Percentiles rank a stretch among this genome's conserved stretches.
phyloP scores from a whole-genome alignment of 2,797 vertebrate genomes.

The Dromococcyx pavoninus region DNA sequence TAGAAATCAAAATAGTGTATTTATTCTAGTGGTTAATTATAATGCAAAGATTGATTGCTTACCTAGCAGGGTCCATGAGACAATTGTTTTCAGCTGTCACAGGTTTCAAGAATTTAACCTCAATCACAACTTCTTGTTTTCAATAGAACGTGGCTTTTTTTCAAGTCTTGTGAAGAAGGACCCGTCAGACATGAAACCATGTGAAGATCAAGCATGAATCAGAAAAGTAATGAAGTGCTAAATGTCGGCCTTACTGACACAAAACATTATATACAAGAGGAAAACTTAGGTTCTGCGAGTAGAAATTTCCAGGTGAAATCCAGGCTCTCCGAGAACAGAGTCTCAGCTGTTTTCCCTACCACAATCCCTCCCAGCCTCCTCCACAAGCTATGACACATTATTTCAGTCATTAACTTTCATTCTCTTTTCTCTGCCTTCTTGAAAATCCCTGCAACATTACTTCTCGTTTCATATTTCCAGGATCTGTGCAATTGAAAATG shows the following conservation, averaged over 20 bases:
- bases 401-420: neutral
- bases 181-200: conserved; percentile 65
- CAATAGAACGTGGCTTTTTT: conserved; percentile 69
- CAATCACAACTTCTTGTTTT: neutral
- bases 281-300: neutral
- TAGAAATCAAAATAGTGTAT: neutral
- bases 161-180: conserved; percentile 68
- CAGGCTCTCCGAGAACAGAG: accelerated
- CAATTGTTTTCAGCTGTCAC: neutral
- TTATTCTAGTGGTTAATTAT: neutral
- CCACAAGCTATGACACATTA: neutral
- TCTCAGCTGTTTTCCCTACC: neutral
- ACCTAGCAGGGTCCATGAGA: neutral
- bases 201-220: conserved; percentile 19
- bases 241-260: neutral
- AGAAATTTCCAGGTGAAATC: neutral
- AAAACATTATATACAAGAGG: neutral
- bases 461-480: neutral
- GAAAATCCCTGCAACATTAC: neutral
- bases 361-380: neutral
- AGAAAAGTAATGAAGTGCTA: neutral
- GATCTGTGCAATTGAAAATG: neutral
- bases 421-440: neutral
- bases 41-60: neutral
- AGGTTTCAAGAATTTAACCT: neutral